Base-by-base conservation (phyloP, 2,113 vertebrate genomes). In the Emydocephalus ijimae region DNA sequence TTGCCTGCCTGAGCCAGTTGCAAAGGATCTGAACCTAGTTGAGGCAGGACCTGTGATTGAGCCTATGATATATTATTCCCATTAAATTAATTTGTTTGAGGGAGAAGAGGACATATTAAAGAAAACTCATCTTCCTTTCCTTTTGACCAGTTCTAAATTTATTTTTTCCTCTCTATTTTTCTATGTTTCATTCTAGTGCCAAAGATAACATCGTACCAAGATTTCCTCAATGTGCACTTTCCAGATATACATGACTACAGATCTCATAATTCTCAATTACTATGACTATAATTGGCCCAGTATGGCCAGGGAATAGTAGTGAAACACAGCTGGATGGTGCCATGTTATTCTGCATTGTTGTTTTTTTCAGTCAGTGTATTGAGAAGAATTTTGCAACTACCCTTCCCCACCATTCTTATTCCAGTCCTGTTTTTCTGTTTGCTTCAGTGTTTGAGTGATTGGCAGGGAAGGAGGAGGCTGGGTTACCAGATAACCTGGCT, bases 381-480 rank as follows among this genome's bases (percentile, higher is more conserved):
- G 29, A 90, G 85, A 92, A 0, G 1, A 64, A 20, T 29, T 93
- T 50, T 81, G 74, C 74, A 81, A 81, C 18, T 20, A 39, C n/a
- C 26, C 24, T 48, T 87, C 5, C 12, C 21, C 14, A 85, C 18
- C 4, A 3, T 23, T 50, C 43, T 91, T 1, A 15, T 85, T 29
- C 18, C n/a, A 85, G 11, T 85, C 54, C 69, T 74, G 26, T 55
- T 24, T 90, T 21, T 86, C 55, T 56, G 21, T 56, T 89, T 54
- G 39, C 54, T 93, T 59, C 45, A 57, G 26, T 4, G 54, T 26
- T 43, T 57, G 74, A 87, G 29, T 52, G 91, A 50, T 86, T 69
- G 91, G 91, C 57, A 56, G 93, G 57, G 7, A 59, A 87, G 74
- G 48, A 69, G 88, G 90, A 88, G 94, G 52, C 59, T 52, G 74